Evolutionary conservation across 2,888 invertebrate genomes (phyloP).

Genomic region (Notodonta ziczac): DNA sequence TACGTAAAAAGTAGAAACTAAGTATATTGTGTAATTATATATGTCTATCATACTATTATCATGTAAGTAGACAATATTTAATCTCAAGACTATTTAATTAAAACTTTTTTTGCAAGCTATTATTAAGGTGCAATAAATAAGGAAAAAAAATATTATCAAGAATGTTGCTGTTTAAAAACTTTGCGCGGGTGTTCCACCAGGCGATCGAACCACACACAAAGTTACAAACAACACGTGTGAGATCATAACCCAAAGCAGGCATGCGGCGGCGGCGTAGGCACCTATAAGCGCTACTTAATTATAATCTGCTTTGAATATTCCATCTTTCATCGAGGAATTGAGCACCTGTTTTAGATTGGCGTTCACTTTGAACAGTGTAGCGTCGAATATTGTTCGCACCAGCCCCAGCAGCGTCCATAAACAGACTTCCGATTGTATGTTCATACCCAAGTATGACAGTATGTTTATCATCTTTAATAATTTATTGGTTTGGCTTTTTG

Average conservation of each 20-base stretch:
- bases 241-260: constrained; percentile 2
- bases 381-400: constrained; percentile 79
- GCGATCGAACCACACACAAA: neutral
- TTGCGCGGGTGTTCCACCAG: constrained; percentile 4
- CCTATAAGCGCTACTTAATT: constrained; percentile 14
- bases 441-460: constrained; percentile 75
- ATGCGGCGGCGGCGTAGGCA: neutral
- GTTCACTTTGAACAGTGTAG: constrained; percentile 82
- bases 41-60: no score
- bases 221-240: constrained; percentile 1
- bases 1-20: no score
- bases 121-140: neutral
- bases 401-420: constrained; percentile 81
- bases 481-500: constrained; percentile 2
- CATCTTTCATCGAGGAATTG: constrained; percentile 28
- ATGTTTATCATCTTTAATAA: constrained; percentile 64
- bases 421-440: constrained; percentile 79
- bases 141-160: neutral
- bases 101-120: neutral
- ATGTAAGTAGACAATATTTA: no score
- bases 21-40: no score
- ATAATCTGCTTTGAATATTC: constrained; percentile 14
- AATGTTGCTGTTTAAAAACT: neutral
- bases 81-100: no score
- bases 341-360: constrained; percentile 80